Evolutionary conservation across 2,113 vertebrate species (phyloP).

Genomic region (Oxygymnocypris stewartii): DNA sequence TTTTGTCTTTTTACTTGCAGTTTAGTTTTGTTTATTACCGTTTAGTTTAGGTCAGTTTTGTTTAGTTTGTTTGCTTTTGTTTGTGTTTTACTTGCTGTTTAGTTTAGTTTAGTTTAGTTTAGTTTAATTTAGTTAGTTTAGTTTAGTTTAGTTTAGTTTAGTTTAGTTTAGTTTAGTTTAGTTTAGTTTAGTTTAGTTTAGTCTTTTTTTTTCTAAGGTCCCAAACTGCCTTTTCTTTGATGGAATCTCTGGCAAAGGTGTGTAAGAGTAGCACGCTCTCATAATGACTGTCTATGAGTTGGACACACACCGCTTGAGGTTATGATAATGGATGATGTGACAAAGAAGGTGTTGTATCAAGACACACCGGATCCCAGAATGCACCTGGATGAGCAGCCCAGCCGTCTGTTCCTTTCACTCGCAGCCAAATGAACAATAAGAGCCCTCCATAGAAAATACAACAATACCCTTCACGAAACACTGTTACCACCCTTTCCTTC

Average conservation of each 20-base stretch:
- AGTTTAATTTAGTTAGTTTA: too few species aligned
- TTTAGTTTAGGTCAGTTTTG: too few species aligned
- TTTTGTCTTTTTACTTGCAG: too few species aligned
- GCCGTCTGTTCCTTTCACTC: constrained; percentile 80
- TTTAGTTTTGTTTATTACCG: too few species aligned
- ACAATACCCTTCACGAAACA: constrained; percentile 70
- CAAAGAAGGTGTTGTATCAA: neutral
- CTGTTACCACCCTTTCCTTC: constrained; percentile 74
- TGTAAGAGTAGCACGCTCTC: neutral
- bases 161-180: too few species aligned
- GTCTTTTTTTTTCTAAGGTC: neutral
- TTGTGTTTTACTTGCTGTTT: too few species aligned
- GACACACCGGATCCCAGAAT: constrained; percentile 52
- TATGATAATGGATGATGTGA: neutral
- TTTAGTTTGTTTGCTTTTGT: too few species aligned
- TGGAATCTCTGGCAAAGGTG: neutral
- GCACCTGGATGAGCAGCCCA: constrained; percentile 72
- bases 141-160: too few species aligned
- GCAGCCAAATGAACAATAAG: constrained; percentile 77
- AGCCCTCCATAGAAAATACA: constrained; percentile 58
- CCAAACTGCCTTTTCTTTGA: neutral
- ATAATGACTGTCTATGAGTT: neutral
- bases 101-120: too few species aligned
- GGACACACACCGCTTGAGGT: neutral
- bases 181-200: neutral